Evolutionary conservation across 2,888 invertebrate species (phyloP).

Genomic region (Leucoptera coffeella): DNA sequence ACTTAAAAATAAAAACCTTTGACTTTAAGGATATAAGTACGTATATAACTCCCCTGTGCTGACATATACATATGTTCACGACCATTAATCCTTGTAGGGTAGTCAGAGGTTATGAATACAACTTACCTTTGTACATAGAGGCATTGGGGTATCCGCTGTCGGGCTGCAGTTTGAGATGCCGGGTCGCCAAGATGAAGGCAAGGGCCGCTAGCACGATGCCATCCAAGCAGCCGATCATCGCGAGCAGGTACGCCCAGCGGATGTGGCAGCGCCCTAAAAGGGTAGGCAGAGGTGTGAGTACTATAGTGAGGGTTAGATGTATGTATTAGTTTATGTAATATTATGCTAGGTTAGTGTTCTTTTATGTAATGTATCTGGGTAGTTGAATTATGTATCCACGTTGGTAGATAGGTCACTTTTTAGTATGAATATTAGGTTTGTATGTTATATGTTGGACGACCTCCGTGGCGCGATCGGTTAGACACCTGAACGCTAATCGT

Average conservation of each 20-base stretch:
- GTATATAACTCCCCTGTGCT: too few relatives aligned
- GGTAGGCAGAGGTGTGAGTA: constrained; percentile 1
- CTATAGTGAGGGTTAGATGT: too few relatives aligned
- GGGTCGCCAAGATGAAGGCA: constrained; percentile 87
- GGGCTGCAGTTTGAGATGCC: constrained; percentile 80
- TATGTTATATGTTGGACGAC: too few relatives aligned
- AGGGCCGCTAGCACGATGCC: constrained; percentile 80
- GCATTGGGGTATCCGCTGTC: constrained; percentile 70
- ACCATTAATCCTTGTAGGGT: not conserved
- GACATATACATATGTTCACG: not conserved
- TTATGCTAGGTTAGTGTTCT: too few relatives aligned
- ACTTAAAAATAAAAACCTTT: too few relatives aligned
- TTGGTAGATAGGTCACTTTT: too few relatives aligned
- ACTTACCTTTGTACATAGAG: constrained; percentile 57
- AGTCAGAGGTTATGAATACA: not conserved
- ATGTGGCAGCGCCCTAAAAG: constrained; percentile 77
- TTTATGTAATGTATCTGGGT: too few relatives aligned
- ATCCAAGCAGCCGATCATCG: constrained; percentile 83
- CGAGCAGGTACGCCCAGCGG: constrained; percentile 90
- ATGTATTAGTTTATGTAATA: not conserved
- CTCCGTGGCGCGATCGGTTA: too few relatives aligned
- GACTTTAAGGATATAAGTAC: too few relatives aligned
- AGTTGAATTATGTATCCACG: too few relatives aligned
- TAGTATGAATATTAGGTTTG: too few relatives aligned
- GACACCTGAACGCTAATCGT: too few relatives aligned